phyloP scores from a whole-genome alignment of 2,113 vertebrate genomes.

The Eira barbara region DNA sequence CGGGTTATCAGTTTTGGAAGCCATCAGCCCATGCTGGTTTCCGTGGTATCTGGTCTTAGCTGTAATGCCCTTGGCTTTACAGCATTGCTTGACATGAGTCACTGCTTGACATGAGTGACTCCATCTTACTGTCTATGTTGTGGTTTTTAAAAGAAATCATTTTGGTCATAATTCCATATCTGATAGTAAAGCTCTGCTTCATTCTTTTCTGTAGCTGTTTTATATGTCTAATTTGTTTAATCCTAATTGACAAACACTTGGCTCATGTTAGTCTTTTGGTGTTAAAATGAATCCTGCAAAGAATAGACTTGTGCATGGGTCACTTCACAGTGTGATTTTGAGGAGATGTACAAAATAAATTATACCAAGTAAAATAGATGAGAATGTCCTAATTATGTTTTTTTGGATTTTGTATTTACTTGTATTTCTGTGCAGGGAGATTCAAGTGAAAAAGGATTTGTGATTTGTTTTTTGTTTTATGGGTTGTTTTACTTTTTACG shows the following conservation, averaged over 20 bases:
- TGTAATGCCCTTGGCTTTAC: background rate
- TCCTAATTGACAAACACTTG: background rate
- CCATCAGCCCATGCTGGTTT: background rate
- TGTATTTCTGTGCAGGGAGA: background rate
- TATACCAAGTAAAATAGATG: background rate
- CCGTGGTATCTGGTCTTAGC: background rate
- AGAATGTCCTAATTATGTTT: background rate
- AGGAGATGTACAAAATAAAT: background rate
- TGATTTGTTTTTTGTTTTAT: too few species aligned
- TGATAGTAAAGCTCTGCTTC: background rate
- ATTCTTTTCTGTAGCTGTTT: background rate
- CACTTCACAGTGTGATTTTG: background rate
- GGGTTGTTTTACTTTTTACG: background rate
- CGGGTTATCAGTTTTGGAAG: background rate
- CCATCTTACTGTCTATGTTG: background rate
- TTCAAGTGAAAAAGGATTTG: background rate
- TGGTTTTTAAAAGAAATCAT: background rate
- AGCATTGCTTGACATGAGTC: background rate
- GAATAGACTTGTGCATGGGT: background rate
- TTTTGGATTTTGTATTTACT: background rate
- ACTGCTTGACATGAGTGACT: background rate
- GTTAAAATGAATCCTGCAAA: background rate
- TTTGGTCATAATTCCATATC: background rate
- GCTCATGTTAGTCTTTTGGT: slow-evolving; percentile 7
- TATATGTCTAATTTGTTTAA: background rate